A percentile compares a stretch with the other conserved stretches of the same genome.
Conservation (phyloP, 2,113 vertebrate genomes). For the Tragelaphus scriptus region DNA sequence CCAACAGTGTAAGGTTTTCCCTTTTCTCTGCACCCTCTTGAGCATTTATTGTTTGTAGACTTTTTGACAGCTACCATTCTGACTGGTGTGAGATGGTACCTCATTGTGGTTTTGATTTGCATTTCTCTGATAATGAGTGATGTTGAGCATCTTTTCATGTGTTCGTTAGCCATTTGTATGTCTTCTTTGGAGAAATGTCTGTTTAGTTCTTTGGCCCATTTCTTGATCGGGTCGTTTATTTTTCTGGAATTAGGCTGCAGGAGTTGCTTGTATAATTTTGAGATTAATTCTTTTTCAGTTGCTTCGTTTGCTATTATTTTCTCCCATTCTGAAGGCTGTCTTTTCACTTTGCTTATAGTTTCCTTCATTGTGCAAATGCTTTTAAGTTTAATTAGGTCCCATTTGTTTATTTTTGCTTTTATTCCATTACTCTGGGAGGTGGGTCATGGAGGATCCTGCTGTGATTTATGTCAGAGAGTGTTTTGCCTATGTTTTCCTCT, state of each 20-base stretch:
- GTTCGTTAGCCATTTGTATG: neutral
- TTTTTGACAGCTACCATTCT: neutral
- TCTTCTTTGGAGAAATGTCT: neutral
- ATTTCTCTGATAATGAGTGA: neutral
- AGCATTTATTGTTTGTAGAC: neutral
- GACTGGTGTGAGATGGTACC: neutral
- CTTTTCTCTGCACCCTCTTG: rapidly evolving
- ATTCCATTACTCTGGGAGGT: neutral
- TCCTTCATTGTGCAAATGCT: rapidly evolving
- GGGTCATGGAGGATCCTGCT: neutral
- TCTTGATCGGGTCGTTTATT: neutral
- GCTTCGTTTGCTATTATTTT: neutral
- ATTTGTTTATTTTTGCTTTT: neutral
- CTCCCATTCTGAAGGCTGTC: neutral
- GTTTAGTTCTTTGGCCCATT: neutral
- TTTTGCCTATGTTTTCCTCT: neutral
- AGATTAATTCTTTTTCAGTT: neutral
- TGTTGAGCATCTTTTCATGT: neutral
- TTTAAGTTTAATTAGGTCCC: neutral
- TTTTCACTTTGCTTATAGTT: neutral
- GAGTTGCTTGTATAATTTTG: neutral
- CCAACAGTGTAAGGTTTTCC: neutral
- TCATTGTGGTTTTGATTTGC: neutral
- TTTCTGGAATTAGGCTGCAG: neutral
- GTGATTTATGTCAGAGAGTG: neutral